Evolutionary conservation across 2,113 vertebrate genomes (phyloP).

Genomic region (Apteryx mantelli): DNA sequence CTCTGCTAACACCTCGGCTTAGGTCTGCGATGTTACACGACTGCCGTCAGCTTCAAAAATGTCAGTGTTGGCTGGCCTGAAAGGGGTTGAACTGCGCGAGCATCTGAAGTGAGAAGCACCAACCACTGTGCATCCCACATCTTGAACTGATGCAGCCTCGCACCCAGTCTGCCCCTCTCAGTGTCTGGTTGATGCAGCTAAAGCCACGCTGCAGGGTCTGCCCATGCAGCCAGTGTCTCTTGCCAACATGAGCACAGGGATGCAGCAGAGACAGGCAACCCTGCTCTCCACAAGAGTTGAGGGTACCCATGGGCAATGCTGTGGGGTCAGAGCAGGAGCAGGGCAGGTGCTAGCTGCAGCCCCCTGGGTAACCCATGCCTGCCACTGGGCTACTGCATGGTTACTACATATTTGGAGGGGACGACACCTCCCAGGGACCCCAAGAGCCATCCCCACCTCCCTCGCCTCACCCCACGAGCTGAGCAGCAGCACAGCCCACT

Average conservation of each 20-base stretch:
- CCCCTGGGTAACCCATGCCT: background rate
- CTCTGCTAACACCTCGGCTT: accelerated
- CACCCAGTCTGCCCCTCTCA: accelerated
- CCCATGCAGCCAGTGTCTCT: too few species aligned
- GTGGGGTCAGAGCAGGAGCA: background rate
- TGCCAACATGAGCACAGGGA: background rate
- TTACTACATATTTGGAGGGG: background rate
- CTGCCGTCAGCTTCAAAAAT: accelerated
- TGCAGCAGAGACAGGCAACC: accelerated
- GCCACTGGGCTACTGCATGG: background rate
- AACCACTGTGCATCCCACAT: background rate
- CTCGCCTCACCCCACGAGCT: background rate
- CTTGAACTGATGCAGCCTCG: background rate
- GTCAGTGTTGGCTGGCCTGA: background rate
- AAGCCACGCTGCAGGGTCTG: background rate
- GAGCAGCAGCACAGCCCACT: background rate
- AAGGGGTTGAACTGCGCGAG: accelerated
- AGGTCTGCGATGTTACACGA: accelerated
- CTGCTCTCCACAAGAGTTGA: background rate
- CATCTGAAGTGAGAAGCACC: background rate
- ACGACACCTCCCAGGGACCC: background rate
- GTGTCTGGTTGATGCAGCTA: accelerated
- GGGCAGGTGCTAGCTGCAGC: background rate
- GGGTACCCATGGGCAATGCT: background rate
- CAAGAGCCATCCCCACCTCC: background rate